A percentile compares a stretch with the other conserved stretches of the same genome.
phyloP scores from a whole-genome alignment of 1,140 invertebrate species.

The Platorchestia sp. region DNA sequence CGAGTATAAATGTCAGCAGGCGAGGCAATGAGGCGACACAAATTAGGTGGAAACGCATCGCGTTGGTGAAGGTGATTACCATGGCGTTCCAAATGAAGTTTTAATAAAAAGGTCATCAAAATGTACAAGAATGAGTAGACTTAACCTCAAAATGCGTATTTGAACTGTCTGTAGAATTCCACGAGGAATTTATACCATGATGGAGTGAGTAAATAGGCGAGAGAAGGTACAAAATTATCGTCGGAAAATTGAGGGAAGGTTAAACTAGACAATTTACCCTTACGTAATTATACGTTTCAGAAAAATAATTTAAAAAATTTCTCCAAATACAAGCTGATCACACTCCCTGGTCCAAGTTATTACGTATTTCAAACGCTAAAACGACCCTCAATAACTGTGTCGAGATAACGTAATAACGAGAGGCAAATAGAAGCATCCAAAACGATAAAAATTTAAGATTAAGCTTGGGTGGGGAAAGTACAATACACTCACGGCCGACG shows the following conservation, averaged over 20 bases:
- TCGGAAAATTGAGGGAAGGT: not conserved
- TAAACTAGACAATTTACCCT: not conserved
- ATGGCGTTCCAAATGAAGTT: not conserved
- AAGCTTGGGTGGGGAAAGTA: not conserved
- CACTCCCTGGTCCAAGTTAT: not conserved
- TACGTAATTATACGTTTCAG: not conserved
- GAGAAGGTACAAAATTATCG: not conserved
- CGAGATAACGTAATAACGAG: too few species aligned
- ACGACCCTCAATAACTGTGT: not conserved
- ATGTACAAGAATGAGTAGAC: not conserved
- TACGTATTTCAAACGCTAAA: not conserved
- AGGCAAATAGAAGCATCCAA: not conserved
- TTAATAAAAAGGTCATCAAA: not conserved
- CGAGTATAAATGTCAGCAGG: conserved; percentile 1
- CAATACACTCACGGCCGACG: too few species aligned
- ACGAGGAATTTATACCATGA: not conserved
- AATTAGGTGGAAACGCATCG: not conserved
- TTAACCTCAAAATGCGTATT: not conserved
- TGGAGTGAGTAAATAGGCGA: not conserved
- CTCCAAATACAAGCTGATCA: not conserved
- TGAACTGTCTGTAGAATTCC: not conserved
- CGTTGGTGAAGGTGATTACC: not conserved
- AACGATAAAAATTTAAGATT: not conserved
- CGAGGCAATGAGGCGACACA: not conserved
- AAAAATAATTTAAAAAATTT: not conserved